phyloP scores from a whole-genome alignment of 2,888 invertebrate genomes.

The Cantharis rufa region DNA sequence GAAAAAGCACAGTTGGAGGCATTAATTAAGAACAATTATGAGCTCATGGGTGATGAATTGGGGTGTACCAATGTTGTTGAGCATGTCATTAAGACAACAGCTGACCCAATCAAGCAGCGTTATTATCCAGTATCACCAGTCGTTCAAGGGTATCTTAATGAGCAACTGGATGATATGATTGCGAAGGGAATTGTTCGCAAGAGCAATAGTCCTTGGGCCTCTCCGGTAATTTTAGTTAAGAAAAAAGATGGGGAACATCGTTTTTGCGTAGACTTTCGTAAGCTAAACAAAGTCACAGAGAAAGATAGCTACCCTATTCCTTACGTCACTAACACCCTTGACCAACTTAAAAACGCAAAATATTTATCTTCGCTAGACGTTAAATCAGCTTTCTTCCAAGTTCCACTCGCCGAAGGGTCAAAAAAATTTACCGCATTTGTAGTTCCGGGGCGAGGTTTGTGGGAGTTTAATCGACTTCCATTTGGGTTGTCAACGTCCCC shows the following conservation, averaged over 20 bases:
- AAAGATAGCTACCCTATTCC: background rate
- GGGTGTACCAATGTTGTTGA: conserved; percentile 19
- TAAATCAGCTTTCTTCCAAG: background rate
- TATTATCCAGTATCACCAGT: conserved; percentile 29
- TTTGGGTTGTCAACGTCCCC: background rate
- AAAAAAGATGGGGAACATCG: conserved; percentile 32
- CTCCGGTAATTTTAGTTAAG: conserved; percentile 32
- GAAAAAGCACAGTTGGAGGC: no score
- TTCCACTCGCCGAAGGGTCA: background rate
- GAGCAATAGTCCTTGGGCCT: conserved; percentile 34
- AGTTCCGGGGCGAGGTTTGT: background rate
- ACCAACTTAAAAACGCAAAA: background rate
- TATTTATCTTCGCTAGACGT: background rate
- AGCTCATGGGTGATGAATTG: background rate
- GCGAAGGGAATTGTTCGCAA: conserved; percentile 27
- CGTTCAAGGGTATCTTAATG: conserved; percentile 18
- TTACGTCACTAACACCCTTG: background rate
- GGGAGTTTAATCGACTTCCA: background rate
- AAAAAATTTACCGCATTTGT: background rate
- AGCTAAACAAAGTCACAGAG: background rate
- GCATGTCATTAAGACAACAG: conserved; percentile 12
- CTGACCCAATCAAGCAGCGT: conserved; percentile 19
- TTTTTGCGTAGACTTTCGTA: background rate
- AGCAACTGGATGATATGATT: conserved; percentile 36
- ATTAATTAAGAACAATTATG: no score